Base-by-base conservation (phyloP, 2,888 invertebrate species). In the Orgyia antiqua region DNA sequence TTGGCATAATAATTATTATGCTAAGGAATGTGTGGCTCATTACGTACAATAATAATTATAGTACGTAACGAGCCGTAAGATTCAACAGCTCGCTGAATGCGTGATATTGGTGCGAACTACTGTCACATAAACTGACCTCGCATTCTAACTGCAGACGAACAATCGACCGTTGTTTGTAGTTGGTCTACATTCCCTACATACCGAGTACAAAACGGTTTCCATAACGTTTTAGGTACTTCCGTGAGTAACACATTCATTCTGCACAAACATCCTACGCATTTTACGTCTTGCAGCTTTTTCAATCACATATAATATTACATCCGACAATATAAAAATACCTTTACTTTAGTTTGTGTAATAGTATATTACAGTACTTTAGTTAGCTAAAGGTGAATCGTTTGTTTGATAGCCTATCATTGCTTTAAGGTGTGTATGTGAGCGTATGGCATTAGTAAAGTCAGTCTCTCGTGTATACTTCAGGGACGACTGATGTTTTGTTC, bases 21-120 rank as follows among this genome's bases (percentile, higher is more conserved):
- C n/a, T n/a, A n/a, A n/a, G n/a, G n/a, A n/a, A n/a, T n/a, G n/a
- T 48, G 50, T 39, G 48, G 35, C 44, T 42, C 37, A 39, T 42
- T 55, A 45, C 42, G 32, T 43, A 21, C 45, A 43, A 39, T 58
- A 58, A 57, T 54, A n/a, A 54, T 57, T 58, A 58, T 39, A 42
- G 45, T 21, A 43, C 32, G 42, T 45, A 55, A 42, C 39, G 37
- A 42, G 44, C 35, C 48, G 40, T 51, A 48, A 52, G 49, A 45
- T 51, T 51, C 47, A 42, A 39, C 36, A 32, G 36, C 38, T 51
- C 50, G 45, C 46, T 61, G 57, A 56, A 62, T 63, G 65, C 58
- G 48, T 32, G 52, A 47, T 45, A 51, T 49, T 54, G 47, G 40
- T 43, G 36, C 50, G 45, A 51, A 36, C 42, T 45, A 42, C 37